Percentiles rank a stretch among this genome's conserved stretches.
These are phyloP conservation scores for Muscidifurax raptorellus DNA, from an alignment of 1,140 invertebrate genomes.

Conservation along the genomic window DNA sequence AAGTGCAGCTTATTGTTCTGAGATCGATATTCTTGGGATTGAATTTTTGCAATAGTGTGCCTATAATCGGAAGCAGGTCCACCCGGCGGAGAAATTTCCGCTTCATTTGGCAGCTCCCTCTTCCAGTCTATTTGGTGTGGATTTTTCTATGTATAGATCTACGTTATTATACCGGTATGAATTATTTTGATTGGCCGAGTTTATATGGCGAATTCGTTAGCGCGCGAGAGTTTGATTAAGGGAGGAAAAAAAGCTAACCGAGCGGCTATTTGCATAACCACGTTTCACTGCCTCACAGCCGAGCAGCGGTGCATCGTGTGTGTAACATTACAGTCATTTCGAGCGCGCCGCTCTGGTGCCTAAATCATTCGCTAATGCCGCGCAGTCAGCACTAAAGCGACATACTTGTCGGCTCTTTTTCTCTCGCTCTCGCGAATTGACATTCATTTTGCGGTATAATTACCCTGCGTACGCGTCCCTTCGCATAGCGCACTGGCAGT, in stretches of 20 bases:
- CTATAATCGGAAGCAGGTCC: constrained; percentile 55
- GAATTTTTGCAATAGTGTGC: constrained; percentile 50
- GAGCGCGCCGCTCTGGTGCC: no score
- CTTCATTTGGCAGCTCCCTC: not conserved
- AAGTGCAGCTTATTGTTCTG: not conserved
- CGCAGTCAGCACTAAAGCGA: not conserved
- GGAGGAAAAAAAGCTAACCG: not conserved
- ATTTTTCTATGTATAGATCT: no score
- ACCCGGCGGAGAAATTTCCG: constrained; percentile 50
- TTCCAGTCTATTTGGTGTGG: constrained; percentile 22
- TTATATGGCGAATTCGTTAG: not conserved
- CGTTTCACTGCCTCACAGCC: not conserved
- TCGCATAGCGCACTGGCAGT: no score
- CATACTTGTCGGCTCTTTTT: not conserved
- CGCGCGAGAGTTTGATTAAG: no score
- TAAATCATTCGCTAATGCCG: not conserved
- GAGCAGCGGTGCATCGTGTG: no score
- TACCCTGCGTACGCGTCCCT: no score
- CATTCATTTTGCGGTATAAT: not conserved
- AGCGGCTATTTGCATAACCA: not conserved
- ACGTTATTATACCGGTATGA: not conserved
- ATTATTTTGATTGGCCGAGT: not conserved
- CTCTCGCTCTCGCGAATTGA: not conserved
- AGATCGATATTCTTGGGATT: constrained; percentile 39
- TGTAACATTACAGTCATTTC: not conserved